phyloP scores from a whole-genome alignment of 2,797 vertebrate genomes.

The Acanthurus lineatus region DNA sequence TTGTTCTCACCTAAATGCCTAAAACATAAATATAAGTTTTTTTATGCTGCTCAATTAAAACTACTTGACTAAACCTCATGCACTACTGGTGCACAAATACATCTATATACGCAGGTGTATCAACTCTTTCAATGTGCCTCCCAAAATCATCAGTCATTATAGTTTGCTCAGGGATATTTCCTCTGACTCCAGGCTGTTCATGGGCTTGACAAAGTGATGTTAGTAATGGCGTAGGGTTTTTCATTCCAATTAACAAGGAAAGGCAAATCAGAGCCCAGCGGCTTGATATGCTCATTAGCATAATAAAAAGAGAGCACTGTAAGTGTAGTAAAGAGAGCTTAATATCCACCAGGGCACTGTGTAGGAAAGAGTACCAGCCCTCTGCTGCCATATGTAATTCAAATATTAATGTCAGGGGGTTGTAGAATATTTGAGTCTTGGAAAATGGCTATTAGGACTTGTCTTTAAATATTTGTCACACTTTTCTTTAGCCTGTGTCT shows the following conservation, averaged over 20 bases:
- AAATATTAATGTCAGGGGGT: constrained; percentile 33
- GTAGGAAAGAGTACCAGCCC: constrained; percentile 51
- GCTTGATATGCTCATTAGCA: constrained; percentile 68
- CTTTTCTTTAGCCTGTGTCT: not conserved
- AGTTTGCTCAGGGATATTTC: constrained; percentile 53
- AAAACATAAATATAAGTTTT: constrained; percentile 21
- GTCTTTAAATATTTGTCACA: constrained; percentile 36
- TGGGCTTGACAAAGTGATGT: constrained; percentile 49
- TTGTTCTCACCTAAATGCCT: constrained; percentile 16
- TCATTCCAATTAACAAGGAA: constrained; percentile 67
- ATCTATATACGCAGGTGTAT: not conserved
- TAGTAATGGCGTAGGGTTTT: constrained; percentile 64
- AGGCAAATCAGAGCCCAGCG: constrained; percentile 59
- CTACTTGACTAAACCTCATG: constrained; percentile 5
- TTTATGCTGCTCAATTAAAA: constrained; percentile 34
- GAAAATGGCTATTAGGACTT: constrained; percentile 14
- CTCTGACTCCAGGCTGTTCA: constrained; percentile 58
- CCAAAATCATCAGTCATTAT: constrained; percentile 42
- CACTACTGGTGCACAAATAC: not conserved
- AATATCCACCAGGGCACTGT: constrained; percentile 67
- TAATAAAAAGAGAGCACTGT: constrained; percentile 67
- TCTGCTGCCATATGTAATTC: constrained; percentile 64
- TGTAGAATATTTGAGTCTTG: constrained; percentile 30
- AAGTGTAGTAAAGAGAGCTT: constrained; percentile 65
- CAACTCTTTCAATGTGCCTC: constrained; percentile 23